phyloP scores from a whole-genome alignment of 2,797 vertebrate species.

The Dermochelys coriacea region DNA sequence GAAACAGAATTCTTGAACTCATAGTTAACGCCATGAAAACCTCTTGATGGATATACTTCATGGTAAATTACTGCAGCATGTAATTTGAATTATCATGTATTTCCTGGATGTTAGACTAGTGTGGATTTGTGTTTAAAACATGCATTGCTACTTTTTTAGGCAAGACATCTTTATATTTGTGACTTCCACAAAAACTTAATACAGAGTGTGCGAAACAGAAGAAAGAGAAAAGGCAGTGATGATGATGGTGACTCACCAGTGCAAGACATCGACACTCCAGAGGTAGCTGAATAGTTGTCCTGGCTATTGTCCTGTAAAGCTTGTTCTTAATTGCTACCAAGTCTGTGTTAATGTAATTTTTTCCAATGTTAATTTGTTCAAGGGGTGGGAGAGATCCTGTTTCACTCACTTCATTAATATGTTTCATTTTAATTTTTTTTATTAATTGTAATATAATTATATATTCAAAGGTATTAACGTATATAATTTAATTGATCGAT shows the following conservation, averaged over 20 bases:
- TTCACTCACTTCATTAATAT: neutral
- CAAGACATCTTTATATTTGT: conserved; percentile 87
- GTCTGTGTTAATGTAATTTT: neutral
- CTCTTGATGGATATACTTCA: neutral
- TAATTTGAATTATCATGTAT: accelerated
- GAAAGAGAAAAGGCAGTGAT: conserved; percentile 88
- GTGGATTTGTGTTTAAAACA: conserved; percentile 10
- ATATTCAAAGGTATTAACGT: neutral
- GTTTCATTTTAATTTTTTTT: neutral
- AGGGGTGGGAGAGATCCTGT: accelerated
- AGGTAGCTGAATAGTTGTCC: conserved; percentile 75
- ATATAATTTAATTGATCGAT: neutral
- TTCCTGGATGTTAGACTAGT: neutral
- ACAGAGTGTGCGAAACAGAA: conserved; percentile 87
- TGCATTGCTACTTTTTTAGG: conserved; percentile 72
- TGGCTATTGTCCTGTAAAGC: neutral
- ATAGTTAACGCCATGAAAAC: neutral
- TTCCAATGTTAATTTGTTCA: neutral
- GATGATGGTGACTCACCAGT: conserved; percentile 87
- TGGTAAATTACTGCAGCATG: neutral
- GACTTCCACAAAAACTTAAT: conserved; percentile 89
- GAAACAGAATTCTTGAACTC: neutral
- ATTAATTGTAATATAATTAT: neutral
- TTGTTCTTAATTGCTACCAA: accelerated
- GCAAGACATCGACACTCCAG: conserved; percentile 85